Percentiles rank a stretch among this genome's conserved stretches.
phyloP scores from a whole-genome alignment of 2,888 invertebrate species.

The Scaptomyza parva region DNA sequence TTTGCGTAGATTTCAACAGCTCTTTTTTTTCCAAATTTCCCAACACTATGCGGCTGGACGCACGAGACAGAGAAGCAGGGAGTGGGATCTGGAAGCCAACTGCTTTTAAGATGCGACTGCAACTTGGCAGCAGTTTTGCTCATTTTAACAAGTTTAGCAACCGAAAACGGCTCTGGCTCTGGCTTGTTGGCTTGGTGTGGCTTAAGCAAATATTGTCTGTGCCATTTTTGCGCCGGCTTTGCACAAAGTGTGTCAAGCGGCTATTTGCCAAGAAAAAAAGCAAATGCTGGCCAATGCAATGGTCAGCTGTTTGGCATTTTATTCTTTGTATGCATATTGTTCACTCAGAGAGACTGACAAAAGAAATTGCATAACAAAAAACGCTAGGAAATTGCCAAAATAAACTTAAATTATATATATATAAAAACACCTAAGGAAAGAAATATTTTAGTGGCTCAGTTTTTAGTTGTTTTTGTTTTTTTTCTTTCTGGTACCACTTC shows the following conservation, averaged over 20 bases:
- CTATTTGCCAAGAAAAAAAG: constrained; percentile 52
- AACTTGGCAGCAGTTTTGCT: constrained; percentile 30
- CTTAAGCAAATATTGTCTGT: constrained; percentile 51
- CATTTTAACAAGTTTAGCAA: constrained; percentile 31
- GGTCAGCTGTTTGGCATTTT: constrained; percentile 44
- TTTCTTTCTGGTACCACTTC: constrained; percentile 70
- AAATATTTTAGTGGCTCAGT: constrained; percentile 64
- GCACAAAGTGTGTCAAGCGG: constrained; percentile 68
- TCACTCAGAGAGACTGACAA: constrained; percentile 26
- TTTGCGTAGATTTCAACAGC: constrained; percentile 48
- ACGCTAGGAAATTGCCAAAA: constrained; percentile 67
- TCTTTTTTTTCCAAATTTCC: constrained; percentile 20
- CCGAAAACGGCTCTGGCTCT: constrained; percentile 16
- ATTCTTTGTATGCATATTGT: constrained; percentile 41
- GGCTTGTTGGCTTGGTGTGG: too few species aligned
- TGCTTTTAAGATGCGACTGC: constrained; percentile 46
- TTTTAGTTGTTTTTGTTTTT: constrained; percentile 14
- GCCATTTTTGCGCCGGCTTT: constrained; percentile 44
- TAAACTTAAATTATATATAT: constrained; percentile 21
- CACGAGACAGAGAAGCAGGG: too few species aligned
- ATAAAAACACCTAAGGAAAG: constrained; percentile 44
- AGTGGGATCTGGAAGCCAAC: constrained; percentile 2
- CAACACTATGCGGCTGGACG: constrained; percentile 30
- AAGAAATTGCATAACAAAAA: constrained; percentile 56
- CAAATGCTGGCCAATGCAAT: constrained; percentile 34